Evolutionary conservation across 2,888 invertebrate genomes (phyloP).

Genomic region (Candidula unifasciata): DNA sequence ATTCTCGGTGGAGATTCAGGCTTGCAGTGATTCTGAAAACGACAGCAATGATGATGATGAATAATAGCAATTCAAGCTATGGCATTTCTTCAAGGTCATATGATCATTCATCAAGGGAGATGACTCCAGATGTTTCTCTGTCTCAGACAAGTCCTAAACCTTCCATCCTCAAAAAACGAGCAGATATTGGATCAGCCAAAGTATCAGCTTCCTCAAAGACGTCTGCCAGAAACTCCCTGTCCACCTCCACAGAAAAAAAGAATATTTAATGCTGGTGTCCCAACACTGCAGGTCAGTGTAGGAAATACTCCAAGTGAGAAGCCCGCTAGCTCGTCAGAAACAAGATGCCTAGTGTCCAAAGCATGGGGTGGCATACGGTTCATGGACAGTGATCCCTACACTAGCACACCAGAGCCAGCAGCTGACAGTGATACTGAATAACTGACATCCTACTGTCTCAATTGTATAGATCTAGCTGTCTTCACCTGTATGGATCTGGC

Average conservation of each 20-base stretch:
- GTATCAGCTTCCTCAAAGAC: neutral
- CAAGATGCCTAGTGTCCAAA: neutral
- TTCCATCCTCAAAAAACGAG: slow-evolving; percentile 41
- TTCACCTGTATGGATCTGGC: no score
- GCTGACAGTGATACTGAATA: slow-evolving; percentile 40
- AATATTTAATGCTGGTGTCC: neutral
- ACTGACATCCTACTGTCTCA: neutral
- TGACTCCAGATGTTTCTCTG: slow-evolving; percentile 21
- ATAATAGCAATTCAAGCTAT: slow-evolving; percentile 12
- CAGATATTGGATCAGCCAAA: neutral
- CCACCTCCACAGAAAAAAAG: slow-evolving; percentile 19
- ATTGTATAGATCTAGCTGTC: no score
- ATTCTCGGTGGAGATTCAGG: slow-evolving; percentile 28
- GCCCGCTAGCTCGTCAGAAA: neutral
- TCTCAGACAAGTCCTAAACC: neutral
- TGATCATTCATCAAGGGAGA: slow-evolving; percentile 41
- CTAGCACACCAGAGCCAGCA: slow-evolving; percentile 38
- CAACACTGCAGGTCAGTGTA: neutral
- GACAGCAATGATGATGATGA: slow-evolving; percentile 25
- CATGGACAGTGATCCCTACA: slow-evolving; percentile 40
- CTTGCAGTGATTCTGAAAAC: slow-evolving; percentile 38
- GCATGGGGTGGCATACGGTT: slow-evolving; percentile 36
- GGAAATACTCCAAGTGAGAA: neutral
- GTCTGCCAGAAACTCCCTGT: slow-evolving; percentile 3
- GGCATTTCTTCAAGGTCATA: slow-evolving; percentile 27